Evolutionary conservation across 2,797 vertebrate genomes (phyloP).

Genomic region (Sebastes kiyomatsui): DNA sequence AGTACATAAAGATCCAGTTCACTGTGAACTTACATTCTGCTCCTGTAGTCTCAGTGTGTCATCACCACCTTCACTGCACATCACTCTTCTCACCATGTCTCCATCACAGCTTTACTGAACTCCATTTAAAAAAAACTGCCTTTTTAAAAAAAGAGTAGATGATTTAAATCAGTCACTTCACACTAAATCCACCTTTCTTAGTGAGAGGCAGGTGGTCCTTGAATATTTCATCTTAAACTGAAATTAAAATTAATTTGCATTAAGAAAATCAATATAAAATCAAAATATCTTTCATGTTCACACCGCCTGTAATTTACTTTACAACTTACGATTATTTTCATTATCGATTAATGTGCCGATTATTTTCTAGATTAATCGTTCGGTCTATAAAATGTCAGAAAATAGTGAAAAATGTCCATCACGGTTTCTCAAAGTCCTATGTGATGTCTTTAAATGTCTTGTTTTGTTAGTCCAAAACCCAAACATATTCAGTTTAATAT

Average conservation of each 20-base stretch:
- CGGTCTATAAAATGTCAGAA: not conserved
- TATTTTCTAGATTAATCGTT: not conserved
- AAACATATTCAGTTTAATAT: not conserved
- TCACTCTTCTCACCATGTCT: not conserved
- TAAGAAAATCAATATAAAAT: not conserved
- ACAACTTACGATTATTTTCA: not conserved
- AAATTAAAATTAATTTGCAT: not conserved
- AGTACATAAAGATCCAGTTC: slow-evolving; percentile 57
- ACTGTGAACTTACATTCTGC: slow-evolving; percentile 70
- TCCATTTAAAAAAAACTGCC: not conserved
- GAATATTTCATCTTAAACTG: not conserved
- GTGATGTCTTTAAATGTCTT: not conserved
- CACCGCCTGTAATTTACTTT: not conserved
- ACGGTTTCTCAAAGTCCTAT: not conserved
- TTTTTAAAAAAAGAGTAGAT: not conserved
- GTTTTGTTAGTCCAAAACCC: not conserved
- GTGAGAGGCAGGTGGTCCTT: not conserved
- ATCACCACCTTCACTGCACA: not conserved
- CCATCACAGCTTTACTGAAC: not conserved
- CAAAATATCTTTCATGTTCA: not conserved
- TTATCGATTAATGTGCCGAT: too few species aligned
- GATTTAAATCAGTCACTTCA: not conserved
- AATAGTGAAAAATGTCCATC: not conserved
- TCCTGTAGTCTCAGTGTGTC: slow-evolving; percentile 18
- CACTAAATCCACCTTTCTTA: not conserved